phyloP scores from a whole-genome alignment of 1,140 invertebrate genomes.

The Ruditapes philippinarum region DNA sequence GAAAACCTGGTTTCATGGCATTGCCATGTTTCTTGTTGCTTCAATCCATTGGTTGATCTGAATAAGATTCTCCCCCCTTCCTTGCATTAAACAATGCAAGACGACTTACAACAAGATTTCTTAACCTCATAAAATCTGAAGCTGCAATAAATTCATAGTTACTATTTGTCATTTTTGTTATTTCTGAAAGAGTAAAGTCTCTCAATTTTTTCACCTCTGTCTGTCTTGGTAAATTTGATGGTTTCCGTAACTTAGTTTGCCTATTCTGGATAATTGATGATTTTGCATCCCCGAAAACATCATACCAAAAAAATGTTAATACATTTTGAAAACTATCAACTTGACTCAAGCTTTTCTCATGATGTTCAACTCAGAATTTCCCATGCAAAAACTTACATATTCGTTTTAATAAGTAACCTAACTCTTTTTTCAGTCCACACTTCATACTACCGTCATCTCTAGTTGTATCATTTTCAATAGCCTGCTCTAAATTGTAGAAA shows the following conservation, averaged over 20 bases:
- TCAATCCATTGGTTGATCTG: slow-evolving; percentile 62
- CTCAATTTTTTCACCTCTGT: slow-evolving; percentile 49
- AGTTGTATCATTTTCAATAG: neutral
- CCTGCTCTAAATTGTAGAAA: too few species aligned
- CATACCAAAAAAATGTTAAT: neutral
- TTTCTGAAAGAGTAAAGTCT: slow-evolving; percentile 14
- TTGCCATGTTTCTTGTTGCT: too few species aligned
- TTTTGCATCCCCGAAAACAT: slow-evolving; percentile 42
- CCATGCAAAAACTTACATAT: neutral
- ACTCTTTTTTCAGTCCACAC: neutral
- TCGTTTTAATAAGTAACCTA: neutral
- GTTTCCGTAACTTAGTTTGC: slow-evolving; percentile 32
- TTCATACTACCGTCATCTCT: neutral
- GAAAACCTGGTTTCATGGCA: too few species aligned
- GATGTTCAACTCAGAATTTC: neutral
- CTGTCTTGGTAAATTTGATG: slow-evolving; percentile 33
- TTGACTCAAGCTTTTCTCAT: neutral
- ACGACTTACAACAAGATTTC: slow-evolving; percentile 65
- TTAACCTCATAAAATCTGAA: slow-evolving; percentile 35
- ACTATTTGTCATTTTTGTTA: neutral
- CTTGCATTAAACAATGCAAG: too few species aligned
- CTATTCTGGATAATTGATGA: slow-evolving; percentile 22
- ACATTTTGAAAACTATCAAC: slow-evolving; percentile 13
- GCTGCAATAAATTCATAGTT: slow-evolving; percentile 9
- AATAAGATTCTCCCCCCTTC: slow-evolving; percentile 62